Base-by-base conservation (phyloP, 1,140 invertebrate genomes). In the Uloborus diversus region DNA sequence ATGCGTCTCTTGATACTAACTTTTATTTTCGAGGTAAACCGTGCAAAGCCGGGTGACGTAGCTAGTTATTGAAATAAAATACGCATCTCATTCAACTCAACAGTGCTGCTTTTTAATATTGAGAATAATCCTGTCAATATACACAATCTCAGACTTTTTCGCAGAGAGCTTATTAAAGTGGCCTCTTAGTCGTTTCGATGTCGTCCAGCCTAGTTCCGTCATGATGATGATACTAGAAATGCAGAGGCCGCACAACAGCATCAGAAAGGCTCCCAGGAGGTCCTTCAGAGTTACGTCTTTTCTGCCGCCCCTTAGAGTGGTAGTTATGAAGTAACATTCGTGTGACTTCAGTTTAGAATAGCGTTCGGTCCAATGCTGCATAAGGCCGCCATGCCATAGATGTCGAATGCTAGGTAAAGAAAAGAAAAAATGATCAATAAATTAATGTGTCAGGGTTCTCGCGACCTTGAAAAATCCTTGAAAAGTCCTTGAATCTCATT, bases 211-310 rank as follows among this genome's bases (percentile, higher is more conserved):
- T 13, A 28, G n/a, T 51, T 79, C 76, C 1, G 27, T 23, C 1
- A 35, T 61, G 4, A 69, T 49, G 1, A 59, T 47, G 27, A 49
- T 1, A 13, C 4, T 25, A 2, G 81, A 28, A 7, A 71, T 42
- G 23, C 20, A 14, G 14, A 81, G 37, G 93, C 93, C 93, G 27
- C 94, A 86, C 78, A 92, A 90, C 2, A 94, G 86, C 0, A 94
- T 90, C 82, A 93, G 93, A 87, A 94, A 94, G 62, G 92, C 94
- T 28, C 94, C 94, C 86, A 95, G 93, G 93, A 96, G 95, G 84
- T 96, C 88, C 84, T 94, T 94, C 3, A 96, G 93, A 56, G 92
- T 94, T 83, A 94, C 92, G 84, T 93, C 94, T 28, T 90, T 91
- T 7, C 92, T 92, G 85, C 91, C 91, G 90, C 87, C 49, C 87